Evolutionary conservation across 2,113 vertebrate genomes (phyloP), one percentile per base, ranked within the genome.

Genomic region (Ceyx margarethae): DNA sequence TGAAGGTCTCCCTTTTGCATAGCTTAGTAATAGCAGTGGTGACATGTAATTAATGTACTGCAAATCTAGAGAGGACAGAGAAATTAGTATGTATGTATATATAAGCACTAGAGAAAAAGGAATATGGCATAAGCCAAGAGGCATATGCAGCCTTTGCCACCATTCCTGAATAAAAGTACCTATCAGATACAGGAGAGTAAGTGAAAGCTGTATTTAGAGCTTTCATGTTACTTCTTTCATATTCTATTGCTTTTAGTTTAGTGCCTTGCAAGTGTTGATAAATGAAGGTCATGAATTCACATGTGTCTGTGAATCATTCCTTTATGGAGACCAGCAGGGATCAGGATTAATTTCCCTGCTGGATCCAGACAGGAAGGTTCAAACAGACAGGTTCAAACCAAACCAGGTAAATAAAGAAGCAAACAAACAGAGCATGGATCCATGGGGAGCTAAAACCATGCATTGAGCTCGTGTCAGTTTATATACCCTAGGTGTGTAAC

Each of bases 1-100:
- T 50, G 57, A 79, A 94, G 50, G 72, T 87, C 58, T 94, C 75
- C 23, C n/a, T 22, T 40, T 80, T 73, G 71, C 87, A 92, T 58
- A 86, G 50, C 45, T 93, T 86, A 81, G 67, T 87, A 92, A 54
- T 87, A 93, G 78, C 71, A 87, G 60, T 83, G 53, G 68, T 89
- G 91, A 89, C 60, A 50, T 80, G 60, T n/a, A 91, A 89, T 94
- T 91, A 91, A 91, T 89, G 64, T 92, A 62, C 72, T 66, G 79
- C 62, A 95, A 96, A 91, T 85, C 50, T 77, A 54, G 64, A 78
- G 21, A 76, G 78, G 20, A 77, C 85, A 92, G 58, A 76, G 72
- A 85, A 87, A 89, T 94, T 80, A 87, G 62, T 68, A 82, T 85
- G 72, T 87, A 53, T 85, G 72, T 85, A 53, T 51, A 79, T 82